Base-by-base conservation (phyloP, 1,140 invertebrate species). In the Latrodectus geometricus region DNA sequence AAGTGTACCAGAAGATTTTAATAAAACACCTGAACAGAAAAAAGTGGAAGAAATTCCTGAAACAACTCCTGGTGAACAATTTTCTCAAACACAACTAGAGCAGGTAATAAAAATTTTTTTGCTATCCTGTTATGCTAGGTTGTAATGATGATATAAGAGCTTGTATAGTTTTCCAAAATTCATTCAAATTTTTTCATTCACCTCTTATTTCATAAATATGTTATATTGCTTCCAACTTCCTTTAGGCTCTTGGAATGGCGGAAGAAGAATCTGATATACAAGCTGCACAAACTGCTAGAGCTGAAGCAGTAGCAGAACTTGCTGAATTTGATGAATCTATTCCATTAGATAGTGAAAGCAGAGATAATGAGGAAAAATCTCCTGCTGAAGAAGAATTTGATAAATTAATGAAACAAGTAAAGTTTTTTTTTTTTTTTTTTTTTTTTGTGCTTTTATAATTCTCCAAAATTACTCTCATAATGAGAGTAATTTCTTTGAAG, bases 301-400 rank as follows among this genome's bases (percentile, higher is more conserved):
- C 96, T 7, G 98, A 99, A 92, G 96, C 95, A 85, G 96, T 95
- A 69, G 97, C 96, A 15, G 97, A 99, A 91, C 92, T 98, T 85
- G 97, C 96, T 0, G 97, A 99, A 91, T 99, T 99, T 92, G 97
- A 99, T 92, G 98, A 99, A 92, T 96, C 95, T 90, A 96, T 98
- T 92, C 97, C 97, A n/a, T 93, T 97, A 72, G 95, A 95, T 68
- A 94, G 95, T 12, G 93, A 93, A 20, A 94, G 94, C 54, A 92
- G 89, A 65, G 91, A 92, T 78, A 88, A 88, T 73, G 91, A 93
- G 68, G 93, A 95, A 90, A 91, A 95, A 75, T 95, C 95, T 89
- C 96, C 96, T 91, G 95, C 95, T 11, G 96, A 97, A 92, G 92
- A 94, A 88, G 96, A 97, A 92, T 93, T 97, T 84, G 94, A 95